Conservation (phyloP, 2,113 vertebrate species). For the Anguilla rostrata region DNA sequence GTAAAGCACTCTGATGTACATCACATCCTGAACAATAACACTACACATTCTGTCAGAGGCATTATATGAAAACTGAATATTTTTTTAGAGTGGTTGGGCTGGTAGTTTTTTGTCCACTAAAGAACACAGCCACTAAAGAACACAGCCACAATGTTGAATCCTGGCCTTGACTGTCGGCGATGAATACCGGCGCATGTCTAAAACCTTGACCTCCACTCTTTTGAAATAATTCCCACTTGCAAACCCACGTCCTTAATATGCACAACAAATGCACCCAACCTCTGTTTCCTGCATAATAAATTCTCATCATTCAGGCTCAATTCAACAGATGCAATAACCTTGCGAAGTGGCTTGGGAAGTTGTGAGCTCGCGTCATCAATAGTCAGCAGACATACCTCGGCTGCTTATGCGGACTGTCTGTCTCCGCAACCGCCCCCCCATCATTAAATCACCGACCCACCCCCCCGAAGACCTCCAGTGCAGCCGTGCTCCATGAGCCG, state of each 20-base stretch:
- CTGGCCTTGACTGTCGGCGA: not conserved
- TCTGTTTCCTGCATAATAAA: not conserved
- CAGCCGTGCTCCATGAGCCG: not conserved
- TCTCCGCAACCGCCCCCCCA: not conserved
- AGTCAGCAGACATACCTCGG: not conserved
- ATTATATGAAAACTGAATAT: no score
- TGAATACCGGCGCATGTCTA: not conserved
- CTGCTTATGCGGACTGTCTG: not conserved
- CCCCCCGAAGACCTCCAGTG: not conserved
- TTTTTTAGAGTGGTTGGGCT: no score
- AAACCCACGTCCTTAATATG: not conserved
- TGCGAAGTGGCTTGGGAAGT: not conserved
- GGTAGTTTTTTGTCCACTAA: no score
- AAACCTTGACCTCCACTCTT: not conserved
- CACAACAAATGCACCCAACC: not conserved
- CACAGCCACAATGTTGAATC: not conserved
- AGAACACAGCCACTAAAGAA: no score
- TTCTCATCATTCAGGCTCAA: not conserved
- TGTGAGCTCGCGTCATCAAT: not conserved
- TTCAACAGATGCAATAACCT: not conserved
- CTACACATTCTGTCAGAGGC: no score
- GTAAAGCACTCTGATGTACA: not conserved
- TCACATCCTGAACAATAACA: not conserved
- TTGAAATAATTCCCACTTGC: not conserved
- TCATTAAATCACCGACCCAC: no score